phyloP scores from a whole-genome alignment of 2,888 invertebrate species.

The Nomada ferruginata region DNA sequence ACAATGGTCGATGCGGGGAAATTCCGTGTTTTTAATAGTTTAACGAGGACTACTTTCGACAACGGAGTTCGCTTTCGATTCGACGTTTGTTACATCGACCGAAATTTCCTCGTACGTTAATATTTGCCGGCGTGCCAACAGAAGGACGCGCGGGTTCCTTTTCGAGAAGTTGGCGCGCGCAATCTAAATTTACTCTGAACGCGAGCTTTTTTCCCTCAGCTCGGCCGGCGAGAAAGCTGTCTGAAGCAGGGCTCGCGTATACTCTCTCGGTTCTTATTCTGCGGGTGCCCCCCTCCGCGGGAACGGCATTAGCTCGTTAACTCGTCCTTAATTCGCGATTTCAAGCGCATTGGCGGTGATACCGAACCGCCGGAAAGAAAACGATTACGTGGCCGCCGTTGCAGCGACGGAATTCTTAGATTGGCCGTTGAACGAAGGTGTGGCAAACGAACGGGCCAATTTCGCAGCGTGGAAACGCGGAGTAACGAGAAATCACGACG shows the following conservation, averaged over 20 bases:
- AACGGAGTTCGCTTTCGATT: neutral
- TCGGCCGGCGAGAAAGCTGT: conserved; percentile 11
- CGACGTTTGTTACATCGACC: neutral
- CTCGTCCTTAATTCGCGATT: conserved; percentile 24
- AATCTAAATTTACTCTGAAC: conserved; percentile 39
- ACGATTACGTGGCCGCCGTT: neutral
- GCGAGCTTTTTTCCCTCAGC: conserved; percentile 5
- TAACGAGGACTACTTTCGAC: too few relatives aligned
- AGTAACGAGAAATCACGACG: conserved; percentile 5
- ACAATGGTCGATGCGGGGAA: neutral
- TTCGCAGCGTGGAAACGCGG: neutral
- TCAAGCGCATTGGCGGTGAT: conserved; percentile 9
- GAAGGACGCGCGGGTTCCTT: neutral
- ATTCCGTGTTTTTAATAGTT: neutral
- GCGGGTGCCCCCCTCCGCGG: neutral
- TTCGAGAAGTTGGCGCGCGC: neutral
- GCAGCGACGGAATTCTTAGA: neutral
- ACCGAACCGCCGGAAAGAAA: conserved; percentile 1
- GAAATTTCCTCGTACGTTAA: neutral
- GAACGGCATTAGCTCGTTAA: conserved; percentile 40
- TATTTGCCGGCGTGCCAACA: neutral
- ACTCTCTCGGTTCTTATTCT: conserved; percentile 9
- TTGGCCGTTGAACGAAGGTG: neutral
- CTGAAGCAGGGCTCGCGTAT: conserved; percentile 7
- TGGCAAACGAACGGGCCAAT: neutral